Evolutionary conservation across 2,113 vertebrate species (phyloP).

Genomic region (Brachypodius melanocephalos): DNA sequence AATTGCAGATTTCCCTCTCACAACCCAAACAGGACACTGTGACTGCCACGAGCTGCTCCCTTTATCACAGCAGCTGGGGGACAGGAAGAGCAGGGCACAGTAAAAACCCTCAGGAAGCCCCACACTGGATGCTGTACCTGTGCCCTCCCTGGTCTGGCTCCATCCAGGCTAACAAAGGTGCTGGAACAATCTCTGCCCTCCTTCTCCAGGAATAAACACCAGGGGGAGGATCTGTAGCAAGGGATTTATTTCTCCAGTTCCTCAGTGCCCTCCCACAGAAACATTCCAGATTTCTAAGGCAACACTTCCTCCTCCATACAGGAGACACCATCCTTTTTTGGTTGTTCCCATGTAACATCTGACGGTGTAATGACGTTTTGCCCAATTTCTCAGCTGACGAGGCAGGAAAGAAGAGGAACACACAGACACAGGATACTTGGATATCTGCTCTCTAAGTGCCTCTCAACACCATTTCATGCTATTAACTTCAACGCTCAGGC

Average conservation of each 20-base stretch:
- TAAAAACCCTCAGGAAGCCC: not conserved
- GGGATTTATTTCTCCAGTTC: not conserved
- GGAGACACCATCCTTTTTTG: not conserved
- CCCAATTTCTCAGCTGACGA: not conserved
- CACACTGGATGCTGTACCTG: not conserved
- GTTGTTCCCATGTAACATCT: not conserved
- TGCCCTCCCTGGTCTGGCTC: not conserved
- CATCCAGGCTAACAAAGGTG: not conserved
- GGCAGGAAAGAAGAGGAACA: not conserved
- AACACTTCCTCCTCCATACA: not conserved
- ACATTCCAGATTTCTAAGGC: not conserved
- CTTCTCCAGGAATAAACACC: not conserved
- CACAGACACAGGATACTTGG: not conserved
- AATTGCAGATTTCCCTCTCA: not conserved
- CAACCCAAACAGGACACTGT: not conserved
- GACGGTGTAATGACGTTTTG: not conserved
- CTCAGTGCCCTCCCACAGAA: not conserved
- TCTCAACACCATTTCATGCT: not conserved
- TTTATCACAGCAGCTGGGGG: not conserved
- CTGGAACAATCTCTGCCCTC: not conserved
- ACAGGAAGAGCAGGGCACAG: not conserved
- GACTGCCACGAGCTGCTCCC: accelerated
- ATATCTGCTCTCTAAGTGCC: not conserved
- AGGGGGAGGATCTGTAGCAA: not conserved
- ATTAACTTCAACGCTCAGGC: not conserved